A percentile compares a stretch with the other conserved stretches of the same genome.
Conservation (phyloP, 1,140 invertebrate species). For the Drusus annulatus region DNA sequence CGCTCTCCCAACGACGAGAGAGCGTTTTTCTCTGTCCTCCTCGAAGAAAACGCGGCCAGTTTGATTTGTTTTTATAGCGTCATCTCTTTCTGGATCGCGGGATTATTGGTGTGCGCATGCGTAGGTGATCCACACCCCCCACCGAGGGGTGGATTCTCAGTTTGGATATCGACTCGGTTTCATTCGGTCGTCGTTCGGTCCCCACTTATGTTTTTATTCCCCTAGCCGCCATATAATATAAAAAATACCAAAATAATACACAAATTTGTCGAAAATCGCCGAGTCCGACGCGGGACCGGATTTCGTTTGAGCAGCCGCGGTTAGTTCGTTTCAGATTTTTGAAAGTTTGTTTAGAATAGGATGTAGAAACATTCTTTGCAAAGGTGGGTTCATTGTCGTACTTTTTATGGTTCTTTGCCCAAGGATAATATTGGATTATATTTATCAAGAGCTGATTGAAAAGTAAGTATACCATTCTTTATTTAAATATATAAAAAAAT, state of each 20-base stretch:
- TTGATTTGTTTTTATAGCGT: slow-evolving; percentile 5
- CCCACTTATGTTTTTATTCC: neutral
- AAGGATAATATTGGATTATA: slow-evolving; percentile 31
- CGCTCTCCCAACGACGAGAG: neutral
- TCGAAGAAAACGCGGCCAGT: slow-evolving; percentile 9
- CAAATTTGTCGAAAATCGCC: neutral
- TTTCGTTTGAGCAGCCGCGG: neutral
- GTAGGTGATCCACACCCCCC: neutral
- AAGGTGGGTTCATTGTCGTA: neutral
- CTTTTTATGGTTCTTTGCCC: slow-evolving; percentile 2
- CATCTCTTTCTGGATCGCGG: slow-evolving; percentile 14
- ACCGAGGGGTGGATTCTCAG: neutral
- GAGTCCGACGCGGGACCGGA: neutral
- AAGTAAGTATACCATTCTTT: no score
- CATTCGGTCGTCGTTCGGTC: neutral
- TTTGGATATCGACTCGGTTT: slow-evolving; percentile 20
- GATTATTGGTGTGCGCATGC: slow-evolving; percentile 1
- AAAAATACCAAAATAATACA: slow-evolving; percentile 11
- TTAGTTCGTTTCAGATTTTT: neutral
- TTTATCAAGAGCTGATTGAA: no score
- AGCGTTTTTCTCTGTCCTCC: neutral
- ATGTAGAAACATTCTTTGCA: neutral
- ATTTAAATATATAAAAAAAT: no score
- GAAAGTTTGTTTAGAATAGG: neutral
- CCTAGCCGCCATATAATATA: slow-evolving; percentile 22